phyloP scores from a whole-genome alignment of 2,113 vertebrate species.

The Pteruthius melanotis region DNA sequence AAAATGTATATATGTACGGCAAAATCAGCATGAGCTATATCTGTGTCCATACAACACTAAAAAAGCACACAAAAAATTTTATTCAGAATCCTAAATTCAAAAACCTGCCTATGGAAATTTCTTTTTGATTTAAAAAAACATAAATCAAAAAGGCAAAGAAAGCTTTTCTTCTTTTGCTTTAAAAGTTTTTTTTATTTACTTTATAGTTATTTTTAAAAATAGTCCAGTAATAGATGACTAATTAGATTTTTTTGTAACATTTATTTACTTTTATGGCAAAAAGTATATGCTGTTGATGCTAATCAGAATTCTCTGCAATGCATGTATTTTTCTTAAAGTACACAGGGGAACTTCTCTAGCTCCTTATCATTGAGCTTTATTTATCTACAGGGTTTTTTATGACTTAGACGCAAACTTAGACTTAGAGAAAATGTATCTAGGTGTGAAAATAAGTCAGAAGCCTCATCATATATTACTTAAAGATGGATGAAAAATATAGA shows the following conservation, averaged over 20 bases:
- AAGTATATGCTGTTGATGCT: neutral
- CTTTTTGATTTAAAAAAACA: neutral
- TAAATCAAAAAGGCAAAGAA: neutral
- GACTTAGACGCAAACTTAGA: neutral
- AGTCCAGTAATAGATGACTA: neutral
- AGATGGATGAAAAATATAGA: neutral
- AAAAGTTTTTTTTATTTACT: neutral
- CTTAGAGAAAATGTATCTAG: neutral
- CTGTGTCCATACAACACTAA: neutral
- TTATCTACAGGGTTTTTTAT: neutral
- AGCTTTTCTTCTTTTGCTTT: neutral
- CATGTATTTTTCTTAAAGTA: neutral
- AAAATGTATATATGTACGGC: neutral
- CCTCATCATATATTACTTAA: neutral
- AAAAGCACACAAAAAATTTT: neutral
- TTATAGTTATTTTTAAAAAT: neutral
- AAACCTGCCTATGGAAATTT: neutral
- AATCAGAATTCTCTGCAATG: neutral
- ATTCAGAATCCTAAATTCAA: neutral
- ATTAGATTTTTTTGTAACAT: neutral
- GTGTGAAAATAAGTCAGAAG: neutral
- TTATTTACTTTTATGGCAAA: neutral
- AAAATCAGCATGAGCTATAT: neutral
- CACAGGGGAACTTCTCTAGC: neutral
- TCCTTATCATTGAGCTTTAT: neutral